phyloP scores from a whole-genome alignment of 2,113 vertebrate genomes.

The Microtus pennsylvanicus region DNA sequence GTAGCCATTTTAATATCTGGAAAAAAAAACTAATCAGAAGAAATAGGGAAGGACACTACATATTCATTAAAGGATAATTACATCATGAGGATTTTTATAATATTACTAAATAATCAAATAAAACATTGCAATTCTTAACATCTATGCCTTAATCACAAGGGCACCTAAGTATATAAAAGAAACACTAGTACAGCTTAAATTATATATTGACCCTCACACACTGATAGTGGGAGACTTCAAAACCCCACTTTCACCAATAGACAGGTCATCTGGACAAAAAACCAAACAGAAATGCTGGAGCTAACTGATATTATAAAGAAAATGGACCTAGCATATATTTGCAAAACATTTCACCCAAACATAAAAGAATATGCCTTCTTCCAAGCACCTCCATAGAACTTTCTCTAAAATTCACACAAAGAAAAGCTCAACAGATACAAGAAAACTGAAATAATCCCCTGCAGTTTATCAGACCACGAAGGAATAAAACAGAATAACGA shows the following conservation, averaged over 20 bases:
- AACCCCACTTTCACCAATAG: neutral
- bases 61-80: neutral
- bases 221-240: neutral
- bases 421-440: neutral
- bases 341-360: neutral
- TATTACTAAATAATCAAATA: neutral
- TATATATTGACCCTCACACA: neutral
- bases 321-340: neutral
- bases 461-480: neutral
- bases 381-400: neutral
- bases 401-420: neutral
- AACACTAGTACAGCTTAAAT: neutral
- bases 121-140: neutral
- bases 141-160: neutral
- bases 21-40: neutral
- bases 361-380: neutral
- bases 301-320: neutral
- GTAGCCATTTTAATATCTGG: neutral
- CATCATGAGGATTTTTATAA: neutral
- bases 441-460: neutral
- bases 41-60: neutral
- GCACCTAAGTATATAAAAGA: neutral
- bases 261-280: neutral
- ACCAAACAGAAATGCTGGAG: neutral
- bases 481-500: neutral